Evolutionary conservation across 2,888 invertebrate species (phyloP).

Genomic region (Pherbina coryleti): DNA sequence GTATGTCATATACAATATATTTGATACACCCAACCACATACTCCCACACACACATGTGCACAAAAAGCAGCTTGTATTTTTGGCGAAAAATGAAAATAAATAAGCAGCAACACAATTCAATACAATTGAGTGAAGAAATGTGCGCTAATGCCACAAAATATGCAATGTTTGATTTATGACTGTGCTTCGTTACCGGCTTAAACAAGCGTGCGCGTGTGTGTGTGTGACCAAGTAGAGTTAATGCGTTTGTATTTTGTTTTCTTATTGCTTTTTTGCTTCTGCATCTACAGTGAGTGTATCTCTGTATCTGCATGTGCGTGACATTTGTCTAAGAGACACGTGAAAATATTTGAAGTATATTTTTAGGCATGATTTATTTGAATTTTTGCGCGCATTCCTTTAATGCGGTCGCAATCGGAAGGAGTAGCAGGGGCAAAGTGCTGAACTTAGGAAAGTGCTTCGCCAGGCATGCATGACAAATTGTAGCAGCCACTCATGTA

Average conservation of each 20-base stretch:
- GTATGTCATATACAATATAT: not conserved
- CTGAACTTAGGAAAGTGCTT: not conserved
- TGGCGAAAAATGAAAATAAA: not conserved
- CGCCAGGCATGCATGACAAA: conserved; percentile 50
- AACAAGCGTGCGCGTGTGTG: conserved; percentile 11
- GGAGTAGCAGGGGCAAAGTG: not conserved
- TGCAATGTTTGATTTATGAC: conserved; percentile 52
- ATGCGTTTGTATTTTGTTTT: not conserved
- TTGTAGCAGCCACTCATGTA: conserved; percentile 32
- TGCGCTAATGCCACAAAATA: conserved; percentile 32
- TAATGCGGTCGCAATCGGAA: not conserved
- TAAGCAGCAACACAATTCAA: conserved; percentile 26
- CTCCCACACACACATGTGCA: not conserved
- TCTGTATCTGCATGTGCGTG: conserved; percentile 47
- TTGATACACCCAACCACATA: not conserved
- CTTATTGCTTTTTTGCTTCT: not conserved
- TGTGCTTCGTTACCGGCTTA: conserved; percentile 20
- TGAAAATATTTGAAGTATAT: conserved; percentile 63
- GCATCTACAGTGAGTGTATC: too few relatives aligned
- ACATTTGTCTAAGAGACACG: conserved; percentile 64
- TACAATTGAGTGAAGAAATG: conserved; percentile 19
- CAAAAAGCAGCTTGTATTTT: not conserved
- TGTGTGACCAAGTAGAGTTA: conserved; percentile 12
- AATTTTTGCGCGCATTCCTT: conserved; percentile 35
- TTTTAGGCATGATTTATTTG: conserved; percentile 50